Base-by-base conservation (phyloP, 2,888 invertebrate genomes). In the Aromia moschata region DNA sequence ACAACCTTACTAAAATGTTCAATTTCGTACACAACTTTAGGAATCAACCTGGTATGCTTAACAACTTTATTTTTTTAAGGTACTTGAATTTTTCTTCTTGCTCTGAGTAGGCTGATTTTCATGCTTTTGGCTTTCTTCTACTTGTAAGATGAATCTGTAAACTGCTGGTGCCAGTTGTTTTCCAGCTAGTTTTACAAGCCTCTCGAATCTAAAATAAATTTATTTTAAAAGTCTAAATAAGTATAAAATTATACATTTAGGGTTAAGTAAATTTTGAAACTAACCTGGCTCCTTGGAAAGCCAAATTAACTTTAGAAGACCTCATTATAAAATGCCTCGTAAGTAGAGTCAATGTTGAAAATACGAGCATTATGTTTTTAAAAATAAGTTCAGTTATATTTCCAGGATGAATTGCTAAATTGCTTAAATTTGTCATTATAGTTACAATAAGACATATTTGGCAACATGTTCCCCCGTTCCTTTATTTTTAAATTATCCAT, bases 1-100 rank as follows among this genome's bases (percentile, higher is more conserved):
- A 88, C 82, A 51, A 83, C 82, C 68, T 85, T 86, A 67, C 83
- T 83, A 73, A 88, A 89, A 70, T 84, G 84, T 75, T 90, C 90
- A 1, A 87, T 84, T 70, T 86, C 88, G 41, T 84, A 82, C 51
- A 90, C 85, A 0, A 89, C 83, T 44, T 85, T 84, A 5, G 90
- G 90, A 68, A 89, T 87, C 14, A 84, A 80, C 67, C 84, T 84
- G 0, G 87, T 87, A 74, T 89, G 86, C 25, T 84, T 83, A 38
- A 87, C 75, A 44, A 87, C 84, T 75, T 83, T 84, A 58, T 81
- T 84, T 47, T n/a, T 82, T 81, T 51, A 80, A 61, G 11, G 71
- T 64, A 44, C 64, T 68, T 10, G 75, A 62, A 12, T 60, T 58
- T 70, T 73, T 78, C 63, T 77, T 80, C 51, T 74, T 78, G 2